These are phyloP conservation scores for Pterocles burchelli DNA, from an alignment of 2,113 vertebrate species.

Conservation along the genomic window DNA sequence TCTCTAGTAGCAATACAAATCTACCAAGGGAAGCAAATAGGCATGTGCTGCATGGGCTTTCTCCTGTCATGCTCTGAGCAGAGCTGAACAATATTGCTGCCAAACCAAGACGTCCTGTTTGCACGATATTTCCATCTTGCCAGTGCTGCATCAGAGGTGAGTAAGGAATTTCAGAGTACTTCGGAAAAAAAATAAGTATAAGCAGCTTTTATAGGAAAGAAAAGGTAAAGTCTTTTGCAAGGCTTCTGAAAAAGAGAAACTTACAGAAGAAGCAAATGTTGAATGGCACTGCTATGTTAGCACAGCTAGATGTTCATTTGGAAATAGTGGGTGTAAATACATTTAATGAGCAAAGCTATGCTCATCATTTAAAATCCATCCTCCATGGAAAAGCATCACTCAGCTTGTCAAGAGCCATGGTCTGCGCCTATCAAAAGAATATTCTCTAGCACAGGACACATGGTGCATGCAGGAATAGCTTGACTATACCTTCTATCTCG, in stretches of 20 bases:
- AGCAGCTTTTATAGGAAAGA: not conserved
- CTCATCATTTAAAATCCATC: not conserved
- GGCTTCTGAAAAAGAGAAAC: not conserved
- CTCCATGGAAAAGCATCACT: not conserved
- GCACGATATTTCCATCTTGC: not conserved
- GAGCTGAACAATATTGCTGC: not conserved
- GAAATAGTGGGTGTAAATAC: not conserved
- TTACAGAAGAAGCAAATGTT: not conserved
- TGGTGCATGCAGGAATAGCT: not conserved
- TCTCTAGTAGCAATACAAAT: not conserved
- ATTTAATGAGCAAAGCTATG: not conserved
- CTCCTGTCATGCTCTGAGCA: not conserved
- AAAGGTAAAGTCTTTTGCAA: not conserved
- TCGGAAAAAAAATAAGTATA: not conserved
- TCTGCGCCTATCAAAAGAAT: not conserved
- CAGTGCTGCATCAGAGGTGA: not conserved
- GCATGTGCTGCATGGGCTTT: not conserved
- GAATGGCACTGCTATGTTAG: not conserved
- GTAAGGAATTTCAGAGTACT: not conserved
- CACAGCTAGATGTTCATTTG: not conserved
- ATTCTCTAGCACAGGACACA: not conserved
- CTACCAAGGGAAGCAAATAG: not conserved
- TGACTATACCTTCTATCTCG: not conserved
- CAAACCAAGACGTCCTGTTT: slow-evolving; percentile 28
- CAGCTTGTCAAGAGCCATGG: not conserved